A percentile compares a stretch with the other conserved stretches of the same genome.
Conservation (phyloP, 2,888 invertebrate genomes). For the Oeneis ivallda region DNA sequence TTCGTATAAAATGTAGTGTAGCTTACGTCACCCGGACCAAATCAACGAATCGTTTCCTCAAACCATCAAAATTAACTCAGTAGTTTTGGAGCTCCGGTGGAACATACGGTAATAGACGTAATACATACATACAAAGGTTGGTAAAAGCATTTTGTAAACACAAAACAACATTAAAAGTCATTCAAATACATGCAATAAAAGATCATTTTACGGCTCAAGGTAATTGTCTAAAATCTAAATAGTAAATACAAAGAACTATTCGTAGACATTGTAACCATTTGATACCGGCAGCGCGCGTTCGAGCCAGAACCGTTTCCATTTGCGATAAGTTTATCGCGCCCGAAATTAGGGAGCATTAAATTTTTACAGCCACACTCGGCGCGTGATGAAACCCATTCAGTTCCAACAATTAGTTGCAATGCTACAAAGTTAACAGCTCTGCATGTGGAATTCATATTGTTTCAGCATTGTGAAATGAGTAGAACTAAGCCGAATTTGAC, state of each 20-base stretch:
- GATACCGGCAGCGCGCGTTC: conserved; percentile 2
- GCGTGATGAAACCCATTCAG: conserved; percentile 16
- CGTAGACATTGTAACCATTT: conserved; percentile 16
- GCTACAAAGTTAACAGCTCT: conserved; percentile 1
- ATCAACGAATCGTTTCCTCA: too few species aligned
- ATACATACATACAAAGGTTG: too few species aligned
- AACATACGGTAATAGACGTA: too few species aligned
- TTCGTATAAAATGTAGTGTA: too few species aligned
- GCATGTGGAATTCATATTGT: too few species aligned
- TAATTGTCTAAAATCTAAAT: not conserved
- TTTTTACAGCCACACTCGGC: conserved; percentile 30
- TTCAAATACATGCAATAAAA: not conserved
- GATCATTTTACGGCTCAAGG: not conserved
- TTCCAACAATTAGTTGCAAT: conserved; percentile 19
- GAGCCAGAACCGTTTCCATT: conserved; percentile 10
- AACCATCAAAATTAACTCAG: too few species aligned
- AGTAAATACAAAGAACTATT: conserved; percentile 6
- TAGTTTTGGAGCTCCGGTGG: too few species aligned
- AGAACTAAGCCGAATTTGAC: too few species aligned
- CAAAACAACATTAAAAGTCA: not conserved
- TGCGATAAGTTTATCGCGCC: conserved; percentile 34
- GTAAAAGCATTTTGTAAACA: not conserved
- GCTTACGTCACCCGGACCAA: too few species aligned
- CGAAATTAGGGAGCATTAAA: conserved; percentile 36
- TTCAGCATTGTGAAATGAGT: too few species aligned